Conservation (phyloP, 2,797 vertebrate genomes). For the Epinephelus malabaricus region DNA sequence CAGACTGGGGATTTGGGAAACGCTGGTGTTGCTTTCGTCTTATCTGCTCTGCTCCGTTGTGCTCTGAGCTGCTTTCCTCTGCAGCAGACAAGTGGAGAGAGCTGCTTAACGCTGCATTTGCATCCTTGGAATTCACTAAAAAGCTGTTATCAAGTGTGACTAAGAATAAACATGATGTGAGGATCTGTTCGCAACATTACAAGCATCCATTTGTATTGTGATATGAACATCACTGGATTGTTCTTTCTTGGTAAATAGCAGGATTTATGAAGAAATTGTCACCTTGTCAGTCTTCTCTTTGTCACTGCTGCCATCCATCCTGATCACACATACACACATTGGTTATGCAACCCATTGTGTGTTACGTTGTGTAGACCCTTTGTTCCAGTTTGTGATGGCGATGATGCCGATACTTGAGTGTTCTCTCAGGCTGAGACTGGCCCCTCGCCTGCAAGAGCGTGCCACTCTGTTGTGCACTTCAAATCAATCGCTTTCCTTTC, state of each 20-base stretch:
- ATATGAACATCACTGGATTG: neutral
- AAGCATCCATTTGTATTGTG: constrained; percentile 4
- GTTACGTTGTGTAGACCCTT: constrained; percentile 47
- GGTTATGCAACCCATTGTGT: constrained; percentile 64
- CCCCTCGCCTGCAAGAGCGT: neutral
- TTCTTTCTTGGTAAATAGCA: neutral
- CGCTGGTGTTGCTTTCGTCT: constrained; percentile 40
- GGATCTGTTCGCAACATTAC: neutral
- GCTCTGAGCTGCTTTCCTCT: constrained; percentile 45
- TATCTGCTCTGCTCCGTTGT: constrained; percentile 42
- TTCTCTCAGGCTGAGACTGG: constrained; percentile 45
- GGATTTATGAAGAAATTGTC: neutral
- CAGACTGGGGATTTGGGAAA: constrained; percentile 45
- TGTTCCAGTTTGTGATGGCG: constrained; percentile 44
- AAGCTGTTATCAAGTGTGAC: constrained; percentile 30
- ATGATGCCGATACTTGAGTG: constrained; percentile 45
- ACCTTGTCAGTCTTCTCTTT: constrained; percentile 9
- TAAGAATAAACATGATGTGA: constrained; percentile 32
- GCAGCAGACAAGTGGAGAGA: constrained; percentile 35
- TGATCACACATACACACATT: constrained; percentile 25
- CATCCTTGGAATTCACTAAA: constrained; percentile 24
- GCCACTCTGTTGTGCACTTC: constrained; percentile 19
- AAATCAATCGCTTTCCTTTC: constrained; percentile 49
- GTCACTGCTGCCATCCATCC: constrained; percentile 25
- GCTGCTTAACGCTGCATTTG: constrained; percentile 34